Evolutionary conservation across 2,888 invertebrate species (phyloP).

Genomic region (Sipha maydis): DNA sequence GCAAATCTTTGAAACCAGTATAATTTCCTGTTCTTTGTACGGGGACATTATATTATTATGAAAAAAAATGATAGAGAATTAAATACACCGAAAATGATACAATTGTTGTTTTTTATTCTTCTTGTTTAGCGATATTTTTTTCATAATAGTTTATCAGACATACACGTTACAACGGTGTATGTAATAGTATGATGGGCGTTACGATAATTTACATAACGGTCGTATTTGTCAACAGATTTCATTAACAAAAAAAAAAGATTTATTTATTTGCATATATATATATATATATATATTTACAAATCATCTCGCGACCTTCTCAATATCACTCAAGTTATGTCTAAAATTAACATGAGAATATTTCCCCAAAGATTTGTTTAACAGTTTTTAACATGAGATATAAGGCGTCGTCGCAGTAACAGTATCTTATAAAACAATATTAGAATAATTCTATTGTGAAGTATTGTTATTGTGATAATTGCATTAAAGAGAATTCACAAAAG

Average conservation of each 20-base stretch:
- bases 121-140: conserved; percentile 25
- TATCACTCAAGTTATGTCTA: conserved; percentile 14
- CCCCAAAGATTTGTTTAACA: conserved; percentile 22
- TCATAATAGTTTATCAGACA: conserved; percentile 7
- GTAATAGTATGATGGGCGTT: conserved; percentile 25
- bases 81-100: conserved; percentile 49
- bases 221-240: conserved; percentile 43
- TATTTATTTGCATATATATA: conserved; percentile 26
- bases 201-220: conserved; percentile 51
- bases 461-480: conserved; percentile 33
- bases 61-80: conserved; percentile 8
- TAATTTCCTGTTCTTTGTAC: conserved; percentile 56
- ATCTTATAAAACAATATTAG: conserved; percentile 14
- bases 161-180: not conserved
- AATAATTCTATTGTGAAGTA: conserved; percentile 7
- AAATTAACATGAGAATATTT: not conserved
- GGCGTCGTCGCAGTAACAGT: not conserved
- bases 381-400: conserved; percentile 1
- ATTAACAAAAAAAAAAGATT: conserved; percentile 35
- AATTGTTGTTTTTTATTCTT: conserved; percentile 43
- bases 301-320: conserved; percentile 43
- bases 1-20: conserved; percentile 49
- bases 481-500: conserved; percentile 31
- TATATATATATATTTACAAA: not conserved
- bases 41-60: conserved; percentile 1